Evolutionary conservation across 2,888 invertebrate genomes (phyloP).

Genomic region (Nomada lathburiana): DNA sequence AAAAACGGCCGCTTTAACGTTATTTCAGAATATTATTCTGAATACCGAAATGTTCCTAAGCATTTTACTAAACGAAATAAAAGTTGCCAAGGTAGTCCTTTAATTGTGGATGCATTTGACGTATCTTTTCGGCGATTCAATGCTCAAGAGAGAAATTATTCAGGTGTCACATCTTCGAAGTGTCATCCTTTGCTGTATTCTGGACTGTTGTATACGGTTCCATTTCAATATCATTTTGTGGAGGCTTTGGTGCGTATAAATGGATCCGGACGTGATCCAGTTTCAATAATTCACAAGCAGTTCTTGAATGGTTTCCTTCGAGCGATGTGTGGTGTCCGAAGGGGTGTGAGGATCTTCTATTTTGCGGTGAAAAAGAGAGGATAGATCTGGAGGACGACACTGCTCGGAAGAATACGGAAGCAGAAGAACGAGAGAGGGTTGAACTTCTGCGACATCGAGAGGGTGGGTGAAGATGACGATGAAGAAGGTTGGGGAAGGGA

Average conservation of each 20-base stretch:
- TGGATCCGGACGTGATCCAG: constrained; percentile 31
- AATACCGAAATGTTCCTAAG: too few relatives aligned
- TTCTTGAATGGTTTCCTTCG: constrained; percentile 24
- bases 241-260: constrained; percentile 19
- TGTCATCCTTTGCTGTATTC: too few relatives aligned
- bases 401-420: constrained; percentile 10
- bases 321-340: constrained; percentile 7
- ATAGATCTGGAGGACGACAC: constrained; percentile 7
- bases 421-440: constrained; percentile 18
- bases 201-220: too few relatives aligned
- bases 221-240: too few relatives aligned
- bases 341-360: constrained; percentile 9
- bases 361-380: constrained; percentile 18
- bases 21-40: too few relatives aligned
- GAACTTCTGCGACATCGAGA: constrained; percentile 53
- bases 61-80: too few relatives aligned
- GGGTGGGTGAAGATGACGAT: constrained; percentile 49
- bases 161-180: too few relatives aligned
- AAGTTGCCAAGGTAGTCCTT: too few relatives aligned
- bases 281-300: constrained; percentile 49
- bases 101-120: too few relatives aligned
- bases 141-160: too few relatives aligned
- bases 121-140: too few relatives aligned
- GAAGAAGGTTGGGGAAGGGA: constrained; percentile 18
- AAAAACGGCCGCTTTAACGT: too few relatives aligned